These are phyloP conservation scores for Drosophila leontia DNA, from an alignment of 1,140 invertebrate species.

Conservation along the genomic window DNA sequence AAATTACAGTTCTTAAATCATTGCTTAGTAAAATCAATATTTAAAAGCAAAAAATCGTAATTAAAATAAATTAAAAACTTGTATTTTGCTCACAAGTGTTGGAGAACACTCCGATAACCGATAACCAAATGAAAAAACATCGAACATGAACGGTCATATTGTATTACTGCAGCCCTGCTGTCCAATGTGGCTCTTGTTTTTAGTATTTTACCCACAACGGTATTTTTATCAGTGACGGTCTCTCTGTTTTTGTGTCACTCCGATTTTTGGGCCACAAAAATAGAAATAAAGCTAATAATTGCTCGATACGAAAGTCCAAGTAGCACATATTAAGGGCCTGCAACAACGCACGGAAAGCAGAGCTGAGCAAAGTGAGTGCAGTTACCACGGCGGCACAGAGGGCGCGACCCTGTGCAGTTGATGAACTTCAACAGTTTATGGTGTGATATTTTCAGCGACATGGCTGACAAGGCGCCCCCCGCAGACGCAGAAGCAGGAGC, in stretches of 20 bases:
- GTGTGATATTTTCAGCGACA: slow-evolving; percentile 52
- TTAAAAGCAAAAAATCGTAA: neutral
- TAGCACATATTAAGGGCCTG: neutral
- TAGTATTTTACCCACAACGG: no score
- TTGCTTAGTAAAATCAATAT: no score
- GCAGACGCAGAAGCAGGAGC: slow-evolving; percentile 18
- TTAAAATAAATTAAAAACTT: neutral
- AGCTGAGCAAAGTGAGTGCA: neutral
- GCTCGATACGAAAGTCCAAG: neutral
- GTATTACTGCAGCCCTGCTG: no score
- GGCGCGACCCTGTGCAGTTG: slow-evolving; percentile 7
- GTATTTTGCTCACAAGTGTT: neutral
- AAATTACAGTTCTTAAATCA: no score
- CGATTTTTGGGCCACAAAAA: slow-evolving; percentile 14
- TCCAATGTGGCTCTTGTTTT: no score
- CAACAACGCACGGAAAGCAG: neutral
- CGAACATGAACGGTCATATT: no score
- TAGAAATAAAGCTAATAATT: slow-evolving; percentile 2
- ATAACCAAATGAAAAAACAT: neutral
- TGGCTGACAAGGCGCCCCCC: slow-evolving; percentile 59
- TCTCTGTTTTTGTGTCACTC: neutral
- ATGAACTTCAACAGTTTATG: slow-evolving; percentile 26
- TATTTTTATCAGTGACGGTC: no score
- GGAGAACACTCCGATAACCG: no score
- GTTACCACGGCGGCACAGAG: neutral